Evolutionary conservation across 2,888 invertebrate genomes (phyloP).

Genomic region (Trichacis sp.): DNA sequence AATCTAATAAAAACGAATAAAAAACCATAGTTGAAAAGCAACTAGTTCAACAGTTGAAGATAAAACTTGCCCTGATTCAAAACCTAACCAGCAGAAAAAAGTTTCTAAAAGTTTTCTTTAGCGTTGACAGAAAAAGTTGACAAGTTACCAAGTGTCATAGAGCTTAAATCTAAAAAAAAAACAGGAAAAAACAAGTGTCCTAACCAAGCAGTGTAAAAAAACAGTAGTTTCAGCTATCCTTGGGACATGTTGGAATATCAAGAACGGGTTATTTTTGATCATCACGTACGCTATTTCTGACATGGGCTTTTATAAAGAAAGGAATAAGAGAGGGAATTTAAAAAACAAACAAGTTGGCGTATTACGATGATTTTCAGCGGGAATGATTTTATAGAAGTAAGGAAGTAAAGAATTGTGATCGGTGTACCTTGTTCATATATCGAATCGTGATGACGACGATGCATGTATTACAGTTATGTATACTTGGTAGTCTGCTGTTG

Average conservation of each 20-base stretch:
- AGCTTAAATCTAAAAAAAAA: slow-evolving; percentile 2
- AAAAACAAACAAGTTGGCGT: neutral
- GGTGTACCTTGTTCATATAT: slow-evolving; percentile 55
- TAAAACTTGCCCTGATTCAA: no score
- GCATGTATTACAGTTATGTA: slow-evolving; percentile 38
- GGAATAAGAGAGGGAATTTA: no score
- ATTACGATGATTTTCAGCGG: slow-evolving; percentile 7
- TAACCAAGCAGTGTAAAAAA: slow-evolving; percentile 2
- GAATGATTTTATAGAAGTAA: slow-evolving; percentile 6
- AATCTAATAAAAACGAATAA: no score
- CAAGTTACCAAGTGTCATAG: slow-evolving; percentile 1
- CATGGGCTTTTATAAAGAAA: slow-evolving; percentile 1
- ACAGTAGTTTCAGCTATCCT: neutral
- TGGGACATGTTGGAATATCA: neutral
- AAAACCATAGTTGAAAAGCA: no score
- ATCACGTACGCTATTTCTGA: neutral
- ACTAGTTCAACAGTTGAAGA: no score
- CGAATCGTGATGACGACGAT: slow-evolving; percentile 29
- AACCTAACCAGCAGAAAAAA: no score
- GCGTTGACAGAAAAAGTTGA: neutral
- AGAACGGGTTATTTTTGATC: neutral
- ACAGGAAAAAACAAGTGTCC: neutral
- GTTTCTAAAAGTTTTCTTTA: neutral
- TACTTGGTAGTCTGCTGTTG: slow-evolving; percentile 62
- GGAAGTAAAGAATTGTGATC: slow-evolving; percentile 53